Evolutionary conservation across 1,140 invertebrate species (phyloP).

Genomic region (Sitobion miscanthi): DNA sequence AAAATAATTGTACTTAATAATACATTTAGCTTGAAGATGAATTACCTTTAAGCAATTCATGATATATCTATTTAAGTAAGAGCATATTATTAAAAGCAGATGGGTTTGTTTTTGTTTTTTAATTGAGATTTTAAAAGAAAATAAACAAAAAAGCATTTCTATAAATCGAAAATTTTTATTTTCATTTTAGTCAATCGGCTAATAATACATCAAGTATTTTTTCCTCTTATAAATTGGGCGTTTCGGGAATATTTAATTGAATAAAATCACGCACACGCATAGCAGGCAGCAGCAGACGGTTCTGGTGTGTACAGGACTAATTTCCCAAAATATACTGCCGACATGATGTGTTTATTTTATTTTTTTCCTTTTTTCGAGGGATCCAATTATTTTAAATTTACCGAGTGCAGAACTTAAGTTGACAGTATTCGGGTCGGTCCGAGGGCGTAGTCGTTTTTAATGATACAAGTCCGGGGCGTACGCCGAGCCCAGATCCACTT

Average conservation of each 20-base stretch:
- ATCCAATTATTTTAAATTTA: constrained; percentile 42
- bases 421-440: constrained; percentile 26
- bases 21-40: background rate
- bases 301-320: background rate
- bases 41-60: background rate
- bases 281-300: background rate
- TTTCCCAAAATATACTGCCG: constrained; percentile 26
- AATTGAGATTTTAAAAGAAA: background rate
- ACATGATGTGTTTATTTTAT: constrained; percentile 31
- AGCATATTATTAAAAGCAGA: too few relatives aligned
- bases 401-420: constrained; percentile 24
- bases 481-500: constrained; percentile 11
- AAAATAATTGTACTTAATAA: constrained; percentile 33
- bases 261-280: constrained; percentile 32
- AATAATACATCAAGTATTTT: background rate
- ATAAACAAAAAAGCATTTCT: background rate
- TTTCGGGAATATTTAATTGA: background rate
- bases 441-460: constrained; percentile 42
- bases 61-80: background rate
- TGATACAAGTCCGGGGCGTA: constrained; percentile 35
- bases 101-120: background rate
- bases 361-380: background rate
- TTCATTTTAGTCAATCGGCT: background rate
- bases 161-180: background rate
- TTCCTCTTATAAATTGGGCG: background rate